Evolutionary conservation across 2,888 invertebrate genomes (phyloP).

Genomic region (Capitulum mitella): DNA sequence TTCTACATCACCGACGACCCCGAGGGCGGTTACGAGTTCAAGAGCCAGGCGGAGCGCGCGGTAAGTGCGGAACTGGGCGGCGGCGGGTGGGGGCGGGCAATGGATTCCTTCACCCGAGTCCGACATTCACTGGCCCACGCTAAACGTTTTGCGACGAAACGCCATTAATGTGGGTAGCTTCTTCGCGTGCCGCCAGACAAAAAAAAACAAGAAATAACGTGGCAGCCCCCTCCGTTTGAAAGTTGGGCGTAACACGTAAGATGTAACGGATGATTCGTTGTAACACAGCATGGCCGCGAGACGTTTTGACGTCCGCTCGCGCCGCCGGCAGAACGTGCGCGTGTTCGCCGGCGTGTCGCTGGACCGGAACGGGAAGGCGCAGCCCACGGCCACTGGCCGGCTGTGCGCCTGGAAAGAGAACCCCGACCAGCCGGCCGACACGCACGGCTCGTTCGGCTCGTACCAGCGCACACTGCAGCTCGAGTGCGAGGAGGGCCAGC

Average conservation of each 20-base stretch:
- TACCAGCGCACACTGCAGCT: slow-evolving; percentile 77
- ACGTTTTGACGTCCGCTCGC: too few species aligned
- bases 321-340: slow-evolving; percentile 55
- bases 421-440: slow-evolving; percentile 62
- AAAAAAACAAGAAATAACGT: too few species aligned
- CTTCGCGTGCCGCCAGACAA: too few species aligned
- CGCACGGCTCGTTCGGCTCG: slow-evolving; percentile 75
- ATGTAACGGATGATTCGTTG: too few species aligned
- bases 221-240: too few species aligned
- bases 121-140: too few species aligned
- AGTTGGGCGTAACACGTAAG: too few species aligned
- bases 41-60: slow-evolving; percentile 68
- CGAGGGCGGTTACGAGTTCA: slow-evolving; percentile 80
- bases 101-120: too few species aligned
- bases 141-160: too few species aligned
- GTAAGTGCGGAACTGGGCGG: slow-evolving; percentile 48
- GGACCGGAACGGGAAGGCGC: slow-evolving; percentile 58
- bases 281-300: too few species aligned
- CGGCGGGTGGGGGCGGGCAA: too few species aligned
- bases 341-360: slow-evolving; percentile 75
- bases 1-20: slow-evolving; percentile 84
- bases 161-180: too few species aligned
- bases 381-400: slow-evolving; percentile 72
- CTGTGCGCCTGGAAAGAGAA: slow-evolving; percentile 82
- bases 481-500: slow-evolving; percentile 73